Percentiles rank a stretch among this genome's conserved stretches.
These are phyloP conservation scores for Andinoacara biseriatus DNA, from an alignment of 2,113 vertebrate species.

Conservation along the genomic window DNA sequence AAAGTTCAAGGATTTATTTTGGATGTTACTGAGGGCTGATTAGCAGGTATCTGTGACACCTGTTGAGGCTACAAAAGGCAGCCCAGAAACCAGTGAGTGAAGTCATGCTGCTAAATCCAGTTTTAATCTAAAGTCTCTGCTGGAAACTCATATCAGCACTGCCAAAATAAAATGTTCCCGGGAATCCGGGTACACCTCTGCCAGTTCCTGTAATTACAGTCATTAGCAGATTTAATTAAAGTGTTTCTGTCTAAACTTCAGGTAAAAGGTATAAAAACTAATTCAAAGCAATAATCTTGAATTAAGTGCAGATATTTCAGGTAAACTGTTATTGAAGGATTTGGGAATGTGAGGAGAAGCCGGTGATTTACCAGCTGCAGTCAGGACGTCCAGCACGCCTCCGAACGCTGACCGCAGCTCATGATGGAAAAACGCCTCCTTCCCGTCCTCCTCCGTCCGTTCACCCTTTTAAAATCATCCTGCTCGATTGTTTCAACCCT, in stretches of 20 bases:
- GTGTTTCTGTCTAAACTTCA: background rate
- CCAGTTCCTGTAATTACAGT: background rate
- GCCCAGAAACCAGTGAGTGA: background rate
- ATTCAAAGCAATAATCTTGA: background rate
- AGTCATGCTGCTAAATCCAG: background rate
- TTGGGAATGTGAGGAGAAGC: background rate
- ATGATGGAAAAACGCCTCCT: background rate
- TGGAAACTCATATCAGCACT: background rate
- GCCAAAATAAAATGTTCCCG: background rate
- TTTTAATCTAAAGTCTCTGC: background rate
- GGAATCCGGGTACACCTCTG: background rate
- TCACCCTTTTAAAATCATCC: constrained; percentile 5
- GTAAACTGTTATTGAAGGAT: background rate
- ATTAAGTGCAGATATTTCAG: background rate
- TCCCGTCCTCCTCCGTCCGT: background rate
- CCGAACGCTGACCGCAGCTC: background rate
- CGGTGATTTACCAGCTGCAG: background rate
- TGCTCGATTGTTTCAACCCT: constrained; percentile 30
- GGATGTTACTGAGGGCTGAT: background rate
- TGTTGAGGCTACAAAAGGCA: background rate
- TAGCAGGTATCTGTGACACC: background rate
- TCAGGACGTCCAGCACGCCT: background rate
- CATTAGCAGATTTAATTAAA: too few relatives aligned
- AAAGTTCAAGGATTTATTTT: too few relatives aligned
- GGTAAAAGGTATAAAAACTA: background rate